Base-by-base conservation (phyloP, 2,797 vertebrate genomes). In the Leuciscus waleckii region DNA sequence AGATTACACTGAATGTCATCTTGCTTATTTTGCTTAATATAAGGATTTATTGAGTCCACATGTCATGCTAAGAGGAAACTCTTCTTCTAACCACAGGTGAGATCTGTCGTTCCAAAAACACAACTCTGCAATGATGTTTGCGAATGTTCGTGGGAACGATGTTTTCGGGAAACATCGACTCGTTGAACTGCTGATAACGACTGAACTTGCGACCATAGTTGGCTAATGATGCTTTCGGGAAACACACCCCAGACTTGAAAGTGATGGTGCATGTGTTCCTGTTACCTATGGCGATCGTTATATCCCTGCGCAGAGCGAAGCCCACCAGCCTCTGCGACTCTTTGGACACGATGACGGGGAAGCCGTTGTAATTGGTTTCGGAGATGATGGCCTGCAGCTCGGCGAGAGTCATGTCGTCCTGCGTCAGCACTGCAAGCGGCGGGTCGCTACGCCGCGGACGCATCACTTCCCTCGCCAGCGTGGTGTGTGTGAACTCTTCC, bases 261-360 rank as follows among this genome's bases (percentile, higher is more conserved):
- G 61, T 58, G 23, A 58, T 29, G 2, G 11, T 13, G 56, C 10
- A 26, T 13, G 58, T 63, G 13, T 63, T 29, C 21, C 26, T 37
- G 14, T 73, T 73, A 97, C 96, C 96, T 93, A 99, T 97, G 90
- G 98, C 98, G 86, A 99, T 98, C n/a, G 97, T 99, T 93, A 99
- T 96, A 93, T 99, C 98, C 94, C 98, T 96, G 91, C 98, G 96
- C 92, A 99, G 95, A 29, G 98, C 98, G 73, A 99, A 99, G 86
- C 98, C 98, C 92, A 99, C 98, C 54, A 99, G 94, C 90, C 98
- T 96, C 93, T 99, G 98, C 0, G 98, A 99, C 93, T 99, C 98
- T 89, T 98, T 98, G 91, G 98, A 99, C 94, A 99, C 98, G 26
- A 99, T 99, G 75, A 99, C 98, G 54, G 98, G 98, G 90, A 99